Evolutionary conservation across 37 sponge, comb jelly and placozoan genomes (phyloP).

Genomic region (Sycon ciliatum): DNA sequence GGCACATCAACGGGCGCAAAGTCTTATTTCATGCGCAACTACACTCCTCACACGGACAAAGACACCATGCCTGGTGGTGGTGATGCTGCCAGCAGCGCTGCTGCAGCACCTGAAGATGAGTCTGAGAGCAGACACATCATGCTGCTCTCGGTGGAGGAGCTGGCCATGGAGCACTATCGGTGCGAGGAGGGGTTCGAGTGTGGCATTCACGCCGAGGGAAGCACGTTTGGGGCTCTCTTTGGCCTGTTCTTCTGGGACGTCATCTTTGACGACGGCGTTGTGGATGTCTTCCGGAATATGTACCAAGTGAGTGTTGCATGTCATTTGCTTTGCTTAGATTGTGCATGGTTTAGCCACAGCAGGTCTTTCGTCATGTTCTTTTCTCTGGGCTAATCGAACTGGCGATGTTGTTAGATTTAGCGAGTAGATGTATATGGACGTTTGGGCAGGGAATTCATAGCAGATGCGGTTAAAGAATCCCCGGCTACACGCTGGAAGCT

Average conservation of each 20-base stretch:
- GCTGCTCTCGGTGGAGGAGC: constrained; percentile 46
- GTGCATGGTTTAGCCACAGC: no score
- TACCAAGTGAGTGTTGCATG: constrained; percentile 44
- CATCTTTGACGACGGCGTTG: constrained; percentile 39
- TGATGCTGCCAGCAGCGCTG: neutral
- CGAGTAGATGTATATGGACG: no score
- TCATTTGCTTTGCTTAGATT: no score
- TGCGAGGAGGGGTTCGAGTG: constrained; percentile 43
- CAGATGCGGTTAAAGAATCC: no score
- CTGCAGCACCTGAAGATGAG: neutral
- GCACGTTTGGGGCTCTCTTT: constrained; percentile 47
- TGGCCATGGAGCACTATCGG: constrained; percentile 57
- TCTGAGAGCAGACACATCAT: neutral
- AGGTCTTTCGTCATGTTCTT: no score
- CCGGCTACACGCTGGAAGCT: no score
- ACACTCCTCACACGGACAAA: neutral
- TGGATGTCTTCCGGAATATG: constrained; percentile 58
- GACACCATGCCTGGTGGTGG: no score
- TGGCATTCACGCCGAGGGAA: constrained; percentile 60
- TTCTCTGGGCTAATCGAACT: no score
- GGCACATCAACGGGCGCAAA: no score
- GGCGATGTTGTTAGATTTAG: no score
- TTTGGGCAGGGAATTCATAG: no score
- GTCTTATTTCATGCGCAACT: neutral
- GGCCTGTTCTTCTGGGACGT: constrained; percentile 60